Evolutionary conservation across 2,113 vertebrate species (phyloP).

Genomic region (Orthonyx spaldingii): DNA sequence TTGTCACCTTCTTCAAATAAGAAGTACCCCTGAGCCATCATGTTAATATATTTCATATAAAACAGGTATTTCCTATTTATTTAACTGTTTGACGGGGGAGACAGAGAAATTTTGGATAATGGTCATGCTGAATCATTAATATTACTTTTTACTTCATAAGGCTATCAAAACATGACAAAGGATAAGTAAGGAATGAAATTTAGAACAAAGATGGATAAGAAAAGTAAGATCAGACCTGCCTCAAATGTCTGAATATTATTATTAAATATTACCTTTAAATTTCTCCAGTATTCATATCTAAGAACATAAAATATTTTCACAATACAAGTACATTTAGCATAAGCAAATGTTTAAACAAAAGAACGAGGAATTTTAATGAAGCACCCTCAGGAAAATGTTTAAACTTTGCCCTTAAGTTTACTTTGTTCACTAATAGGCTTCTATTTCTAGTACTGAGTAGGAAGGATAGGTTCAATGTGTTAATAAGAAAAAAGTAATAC

Average conservation of each 20-base stretch:
- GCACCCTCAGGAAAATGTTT: constrained; percentile 77
- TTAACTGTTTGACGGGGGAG: not conserved
- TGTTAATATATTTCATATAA: constrained; percentile 34
- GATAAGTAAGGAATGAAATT: not conserved
- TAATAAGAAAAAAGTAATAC: constrained; percentile 88
- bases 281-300: constrained; percentile 71
- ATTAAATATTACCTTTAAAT: constrained; percentile 66
- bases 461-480: constrained; percentile 80
- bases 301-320: constrained; percentile 80
- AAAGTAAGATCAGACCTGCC: not conserved
- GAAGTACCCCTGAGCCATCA: not conserved
- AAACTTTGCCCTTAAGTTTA: constrained; percentile 82
- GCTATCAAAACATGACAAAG: not conserved
- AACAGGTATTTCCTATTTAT: not conserved
- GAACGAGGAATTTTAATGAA: constrained; percentile 79
- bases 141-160: not conserved
- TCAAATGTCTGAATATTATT: constrained; percentile 50
- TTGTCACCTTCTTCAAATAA: constrained; percentile 31
- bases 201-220: not conserved
- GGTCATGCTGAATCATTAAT: not conserved
- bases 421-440: constrained; percentile 80
- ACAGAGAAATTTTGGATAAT: not conserved
- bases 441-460: constrained; percentile 76
- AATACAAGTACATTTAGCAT: constrained; percentile 78
- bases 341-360: constrained; percentile 83